Evolutionary conservation across 2,113 vertebrate species (phyloP).

Genomic region (Nannobrachium achirus): DNA sequence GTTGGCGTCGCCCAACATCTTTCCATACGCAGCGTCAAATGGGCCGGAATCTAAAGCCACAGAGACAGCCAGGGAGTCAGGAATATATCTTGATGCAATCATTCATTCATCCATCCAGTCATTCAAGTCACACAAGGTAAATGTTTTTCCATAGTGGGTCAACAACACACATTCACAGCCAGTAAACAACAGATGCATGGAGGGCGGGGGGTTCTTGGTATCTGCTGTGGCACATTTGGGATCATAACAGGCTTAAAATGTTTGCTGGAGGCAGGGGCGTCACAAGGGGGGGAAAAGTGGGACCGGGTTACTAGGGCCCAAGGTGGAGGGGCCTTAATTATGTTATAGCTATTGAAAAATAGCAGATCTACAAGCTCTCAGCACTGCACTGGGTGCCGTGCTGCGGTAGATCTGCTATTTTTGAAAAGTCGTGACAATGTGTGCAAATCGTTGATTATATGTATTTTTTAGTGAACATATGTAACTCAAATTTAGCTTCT

Average conservation of each 20-base stretch:
- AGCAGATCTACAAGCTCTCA: too few relatives aligned
- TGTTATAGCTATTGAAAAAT: too few relatives aligned
- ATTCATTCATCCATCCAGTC: constrained; percentile 1
- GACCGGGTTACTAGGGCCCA: too few relatives aligned
- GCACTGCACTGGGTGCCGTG: too few relatives aligned
- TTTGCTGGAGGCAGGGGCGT: background rate
- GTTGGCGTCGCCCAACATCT: constrained; percentile 81
- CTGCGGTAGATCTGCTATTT: too few relatives aligned
- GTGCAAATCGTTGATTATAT: too few relatives aligned
- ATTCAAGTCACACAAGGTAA: constrained; percentile 2
- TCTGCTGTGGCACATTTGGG: background rate
- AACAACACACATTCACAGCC: constrained; percentile 26
- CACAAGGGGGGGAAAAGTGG: too few relatives aligned
- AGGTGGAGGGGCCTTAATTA: too few relatives aligned
- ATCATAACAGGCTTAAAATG: background rate
- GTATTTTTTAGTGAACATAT: too few relatives aligned
- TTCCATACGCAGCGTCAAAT: constrained; percentile 77
- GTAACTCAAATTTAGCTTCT: too few relatives aligned
- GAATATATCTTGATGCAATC: background rate
- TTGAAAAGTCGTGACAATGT: too few relatives aligned
- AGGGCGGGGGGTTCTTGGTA: constrained; percentile 5
- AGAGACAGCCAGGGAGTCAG: background rate
- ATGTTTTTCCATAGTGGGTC: background rate
- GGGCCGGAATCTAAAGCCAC: constrained; percentile 67
- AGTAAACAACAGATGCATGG: constrained; percentile 61